Percentiles rank a stretch among this genome's conserved stretches.
Evolutionary conservation across 2,888 invertebrate genomes (phyloP).

Genomic region (Serripes groenlandicus): DNA sequence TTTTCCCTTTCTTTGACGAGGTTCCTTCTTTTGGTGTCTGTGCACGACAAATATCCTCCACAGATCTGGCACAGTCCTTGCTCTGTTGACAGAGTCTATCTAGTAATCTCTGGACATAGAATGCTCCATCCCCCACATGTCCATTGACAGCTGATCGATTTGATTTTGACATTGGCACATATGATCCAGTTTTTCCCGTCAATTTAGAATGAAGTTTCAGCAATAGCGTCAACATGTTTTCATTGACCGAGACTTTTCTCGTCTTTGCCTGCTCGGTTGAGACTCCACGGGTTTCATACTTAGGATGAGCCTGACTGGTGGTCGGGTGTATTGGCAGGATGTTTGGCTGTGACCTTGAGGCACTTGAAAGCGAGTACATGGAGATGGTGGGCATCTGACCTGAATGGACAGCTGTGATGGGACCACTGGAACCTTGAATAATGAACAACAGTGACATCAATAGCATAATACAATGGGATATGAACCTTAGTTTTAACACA

Average conservation of each 20-base stretch:
- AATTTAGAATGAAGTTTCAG: conserved; percentile 96
- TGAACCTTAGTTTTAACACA: too few species aligned
- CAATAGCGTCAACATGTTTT: conserved; percentile 95
- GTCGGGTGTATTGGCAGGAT: conserved; percentile 65
- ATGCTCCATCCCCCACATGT: conserved; percentile 94
- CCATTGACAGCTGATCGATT: conserved; percentile 51
- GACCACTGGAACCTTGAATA: conserved; percentile 74
- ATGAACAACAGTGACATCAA: background rate
- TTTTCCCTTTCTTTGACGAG: conserved; percentile 63
- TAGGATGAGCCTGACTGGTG: conserved; percentile 64
- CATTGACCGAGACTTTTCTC: conserved; percentile 80
- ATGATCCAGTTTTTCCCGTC: conserved; percentile 93
- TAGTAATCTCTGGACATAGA: conserved; percentile 93
- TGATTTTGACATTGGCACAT: conserved; percentile 83
- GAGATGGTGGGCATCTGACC: conserved; percentile 73
- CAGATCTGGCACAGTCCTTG: conserved; percentile 80
- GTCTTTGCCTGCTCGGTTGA: conserved; percentile 71
- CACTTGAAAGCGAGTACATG: conserved; percentile 67
- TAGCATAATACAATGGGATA: too few species aligned
- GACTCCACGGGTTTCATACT: conserved; percentile 77
- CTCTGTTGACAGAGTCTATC: conserved; percentile 87
- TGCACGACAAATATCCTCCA: conserved; percentile 91
- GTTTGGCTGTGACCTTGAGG: conserved; percentile 58
- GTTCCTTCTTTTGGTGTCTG: conserved; percentile 90
- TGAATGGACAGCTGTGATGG: conserved; percentile 78